These are phyloP conservation scores for Lysandra coridon DNA, from an alignment of 2,888 invertebrate genomes.

Conservation along the genomic window DNA sequence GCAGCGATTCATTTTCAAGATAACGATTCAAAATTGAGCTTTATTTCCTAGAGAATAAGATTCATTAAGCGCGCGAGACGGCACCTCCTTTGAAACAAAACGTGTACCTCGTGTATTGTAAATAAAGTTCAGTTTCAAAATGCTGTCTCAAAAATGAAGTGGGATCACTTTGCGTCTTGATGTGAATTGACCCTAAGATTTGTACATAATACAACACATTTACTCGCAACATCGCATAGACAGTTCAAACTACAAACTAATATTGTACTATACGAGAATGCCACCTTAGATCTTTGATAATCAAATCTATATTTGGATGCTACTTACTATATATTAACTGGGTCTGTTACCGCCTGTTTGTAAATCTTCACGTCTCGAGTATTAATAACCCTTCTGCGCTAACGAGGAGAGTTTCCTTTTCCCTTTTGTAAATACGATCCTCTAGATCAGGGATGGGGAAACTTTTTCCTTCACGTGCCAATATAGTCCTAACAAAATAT, in stretches of 20 bases:
- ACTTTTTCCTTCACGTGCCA: too few species aligned
- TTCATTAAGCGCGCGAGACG: background rate
- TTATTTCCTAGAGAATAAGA: background rate
- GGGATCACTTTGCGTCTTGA: background rate
- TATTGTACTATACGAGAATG: background rate
- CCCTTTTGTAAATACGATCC: slow-evolving; percentile 4
- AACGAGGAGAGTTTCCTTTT: slow-evolving; percentile 3
- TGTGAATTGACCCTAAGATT: background rate
- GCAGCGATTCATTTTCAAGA: background rate
- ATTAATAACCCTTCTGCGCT: slow-evolving; percentile 11
- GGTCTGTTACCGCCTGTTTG: background rate
- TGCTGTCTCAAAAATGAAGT: background rate
- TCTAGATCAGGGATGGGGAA: too few species aligned
- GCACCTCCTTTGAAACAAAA: background rate
- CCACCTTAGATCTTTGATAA: background rate
- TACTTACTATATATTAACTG: background rate
- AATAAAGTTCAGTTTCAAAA: background rate
- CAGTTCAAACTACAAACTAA: slow-evolving; percentile 10
- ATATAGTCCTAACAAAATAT: too few species aligned
- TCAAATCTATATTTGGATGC: background rate
- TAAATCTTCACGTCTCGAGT: background rate
- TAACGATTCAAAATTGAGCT: background rate
- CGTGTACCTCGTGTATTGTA: background rate
- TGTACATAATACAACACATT: slow-evolving; percentile 11
- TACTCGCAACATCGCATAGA: background rate